Base-by-base conservation (phyloP, 2,888 invertebrate species). In the Cynaeus angustus region DNA sequence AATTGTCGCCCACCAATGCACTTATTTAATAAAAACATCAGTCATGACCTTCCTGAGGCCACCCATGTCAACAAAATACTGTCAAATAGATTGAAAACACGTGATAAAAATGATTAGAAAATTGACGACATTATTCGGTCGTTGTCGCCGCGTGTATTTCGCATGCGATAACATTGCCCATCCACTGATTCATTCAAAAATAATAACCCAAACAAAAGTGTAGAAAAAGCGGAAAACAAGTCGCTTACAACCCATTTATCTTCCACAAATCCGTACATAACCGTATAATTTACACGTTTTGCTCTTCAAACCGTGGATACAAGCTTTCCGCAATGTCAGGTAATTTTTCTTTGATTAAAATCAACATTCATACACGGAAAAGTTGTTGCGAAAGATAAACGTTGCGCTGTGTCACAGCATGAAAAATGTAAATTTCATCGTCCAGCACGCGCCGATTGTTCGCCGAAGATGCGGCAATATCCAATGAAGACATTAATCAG, bases 401-500 rank as follows among this genome's bases (percentile, higher is more conserved):
- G n/a, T n/a, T 37, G 8, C 37, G 9, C n/a, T 37, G 37, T 37
- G 37, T 37, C 37, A 37, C 37, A 37, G 37, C 37, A 37, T 37
- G 37, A 37, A 37, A 37, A 37, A 37, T 37, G 37, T 37, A 37
- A 37, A 37, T 37, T 37, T 37, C 37, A 37, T 37, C 37, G 37
- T 37, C 37, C 26, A 10, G 56, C 56, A 56, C 56, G 56, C 58
- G 58, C 58, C 58, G 12, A 43, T 58, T 58, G 52, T 53, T 37
- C 38, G 43, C 10, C 41, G 53, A 45, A 65, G 55, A 55, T 45
- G 53, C 45, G 28, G 50, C 16, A 62, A 50, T 65, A 45, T 52
- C 52, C 30, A 70, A 72, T 71, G 68, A 65, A 68, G 64, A 61
- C 71, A 74, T 76, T 71, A 75, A 74, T 75, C 75, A 75, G 48